These are phyloP conservation scores for Oostethus manadensis DNA, from an alignment of 2,113 vertebrate species.

Conservation along the genomic window DNA sequence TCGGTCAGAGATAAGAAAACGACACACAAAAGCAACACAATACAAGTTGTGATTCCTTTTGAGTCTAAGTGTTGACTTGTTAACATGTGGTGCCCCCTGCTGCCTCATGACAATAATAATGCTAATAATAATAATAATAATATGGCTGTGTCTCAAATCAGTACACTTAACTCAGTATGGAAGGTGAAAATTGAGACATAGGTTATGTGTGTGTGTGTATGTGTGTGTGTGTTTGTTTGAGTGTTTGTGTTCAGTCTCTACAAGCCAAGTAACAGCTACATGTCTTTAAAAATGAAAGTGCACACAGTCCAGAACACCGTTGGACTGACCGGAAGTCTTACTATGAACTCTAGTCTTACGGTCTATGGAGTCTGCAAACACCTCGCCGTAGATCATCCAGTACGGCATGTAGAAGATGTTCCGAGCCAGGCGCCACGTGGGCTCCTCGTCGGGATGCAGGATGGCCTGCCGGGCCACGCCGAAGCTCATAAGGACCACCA, in stretches of 20 bases:
- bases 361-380: conserved; percentile 99
- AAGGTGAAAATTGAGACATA: too few relatives aligned
- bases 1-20: neutral
- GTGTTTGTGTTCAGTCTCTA: neutral
- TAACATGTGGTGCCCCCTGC: neutral
- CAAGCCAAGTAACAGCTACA: too few relatives aligned
- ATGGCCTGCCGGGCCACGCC: conserved; percentile 95
- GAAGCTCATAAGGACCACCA: conserved; percentile 97
- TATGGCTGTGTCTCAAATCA: too few relatives aligned
- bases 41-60: neutral
- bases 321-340: conserved; percentile 80
- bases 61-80: neutral
- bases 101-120: neutral
- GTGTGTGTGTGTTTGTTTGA: neutral
- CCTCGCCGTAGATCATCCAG: conserved; percentile 99
- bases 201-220: neutral
- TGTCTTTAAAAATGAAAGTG: too few relatives aligned
- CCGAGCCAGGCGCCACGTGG: conserved; percentile 90
- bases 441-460: conserved; percentile 92
- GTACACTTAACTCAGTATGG: too few relatives aligned
- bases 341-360: conserved; percentile 99
- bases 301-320: neutral
- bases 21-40: neutral
- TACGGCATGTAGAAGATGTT: conserved; percentile 99
- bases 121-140: too few relatives aligned